Conservation (phyloP, 2,888 invertebrate genomes). For the Volucella bombylans region DNA sequence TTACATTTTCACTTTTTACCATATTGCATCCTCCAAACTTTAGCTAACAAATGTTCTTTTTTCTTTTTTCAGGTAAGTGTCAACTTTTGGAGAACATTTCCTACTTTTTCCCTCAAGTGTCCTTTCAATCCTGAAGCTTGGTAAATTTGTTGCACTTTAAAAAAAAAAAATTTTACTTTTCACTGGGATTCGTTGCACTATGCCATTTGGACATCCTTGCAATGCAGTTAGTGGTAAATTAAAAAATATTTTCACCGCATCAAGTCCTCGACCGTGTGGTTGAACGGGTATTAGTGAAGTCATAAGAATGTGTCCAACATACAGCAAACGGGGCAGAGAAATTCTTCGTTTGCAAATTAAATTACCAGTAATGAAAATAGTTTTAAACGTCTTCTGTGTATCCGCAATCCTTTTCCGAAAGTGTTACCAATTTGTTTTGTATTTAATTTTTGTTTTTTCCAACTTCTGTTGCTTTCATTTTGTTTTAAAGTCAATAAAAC, state of each 20-base stretch:
- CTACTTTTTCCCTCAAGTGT: too few relatives aligned
- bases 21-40: constrained; percentile 9
- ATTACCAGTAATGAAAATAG: constrained; percentile 64
- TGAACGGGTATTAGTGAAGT: too few relatives aligned
- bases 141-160: constrained; percentile 4
- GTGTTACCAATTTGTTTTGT: constrained; percentile 23
- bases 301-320: background rate
- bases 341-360: constrained; percentile 62
- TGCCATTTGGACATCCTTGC: too few relatives aligned
- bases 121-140: background rate
- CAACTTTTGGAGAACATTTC: background rate
- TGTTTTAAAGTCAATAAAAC: constrained; percentile 56
- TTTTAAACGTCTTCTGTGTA: constrained; percentile 65
- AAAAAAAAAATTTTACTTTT: constrained; percentile 12
- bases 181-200: background rate
- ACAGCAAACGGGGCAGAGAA: constrained; percentile 25
- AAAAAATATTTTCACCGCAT: constrained; percentile 42
- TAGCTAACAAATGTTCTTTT: constrained; percentile 1
- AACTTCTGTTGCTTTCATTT: constrained; percentile 1
- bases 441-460: background rate
- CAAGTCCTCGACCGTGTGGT: background rate
- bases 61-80: constrained; percentile 68
- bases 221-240: constrained; percentile 25
- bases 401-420: constrained; percentile 50
- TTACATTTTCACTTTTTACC: background rate